These are phyloP conservation scores for Chloroceryle amazona DNA, from an alignment of 2,797 vertebrate genomes.

Conservation along the genomic window DNA sequence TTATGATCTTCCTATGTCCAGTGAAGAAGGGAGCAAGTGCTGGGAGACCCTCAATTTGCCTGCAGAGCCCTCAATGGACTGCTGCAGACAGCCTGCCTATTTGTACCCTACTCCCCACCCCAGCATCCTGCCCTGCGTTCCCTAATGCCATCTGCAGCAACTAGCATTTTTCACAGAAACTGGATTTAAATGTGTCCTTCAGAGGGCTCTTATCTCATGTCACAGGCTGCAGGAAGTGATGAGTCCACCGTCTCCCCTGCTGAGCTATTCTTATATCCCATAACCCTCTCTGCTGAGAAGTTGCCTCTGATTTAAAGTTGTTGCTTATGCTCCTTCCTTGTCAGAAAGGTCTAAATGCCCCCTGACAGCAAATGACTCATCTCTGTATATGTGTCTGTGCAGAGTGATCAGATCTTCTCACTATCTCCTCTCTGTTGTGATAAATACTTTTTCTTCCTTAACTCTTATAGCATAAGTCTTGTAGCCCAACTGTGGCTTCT, in stretches of 20 bases:
- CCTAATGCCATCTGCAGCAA: not conserved
- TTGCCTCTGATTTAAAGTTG: slow-evolving; percentile 19
- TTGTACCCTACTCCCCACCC: too few species aligned
- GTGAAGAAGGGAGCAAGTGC: not conserved
- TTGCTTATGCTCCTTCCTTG: not conserved
- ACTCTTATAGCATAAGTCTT: not conserved
- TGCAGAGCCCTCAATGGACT: fast-evolving
- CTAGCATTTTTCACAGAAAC: not conserved
- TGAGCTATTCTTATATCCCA: not conserved
- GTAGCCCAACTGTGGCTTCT: not conserved
- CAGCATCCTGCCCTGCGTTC: not conserved
- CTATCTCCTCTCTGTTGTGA: not conserved
- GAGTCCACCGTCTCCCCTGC: not conserved
- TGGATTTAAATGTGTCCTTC: not conserved
- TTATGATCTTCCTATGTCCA: fast-evolving
- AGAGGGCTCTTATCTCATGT: not conserved
- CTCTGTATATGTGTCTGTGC: not conserved
- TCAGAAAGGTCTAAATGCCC: not conserved
- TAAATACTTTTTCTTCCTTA: not conserved
- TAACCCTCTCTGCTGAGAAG: not conserved
- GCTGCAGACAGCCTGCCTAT: not conserved
- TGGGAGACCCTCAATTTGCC: not conserved
- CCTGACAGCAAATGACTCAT: not conserved
- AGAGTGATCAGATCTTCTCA: not conserved
- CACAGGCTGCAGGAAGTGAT: not conserved